These are phyloP conservation scores for Elmis aenea DNA, from an alignment of 2,888 invertebrate species.

Conservation along the genomic window DNA sequence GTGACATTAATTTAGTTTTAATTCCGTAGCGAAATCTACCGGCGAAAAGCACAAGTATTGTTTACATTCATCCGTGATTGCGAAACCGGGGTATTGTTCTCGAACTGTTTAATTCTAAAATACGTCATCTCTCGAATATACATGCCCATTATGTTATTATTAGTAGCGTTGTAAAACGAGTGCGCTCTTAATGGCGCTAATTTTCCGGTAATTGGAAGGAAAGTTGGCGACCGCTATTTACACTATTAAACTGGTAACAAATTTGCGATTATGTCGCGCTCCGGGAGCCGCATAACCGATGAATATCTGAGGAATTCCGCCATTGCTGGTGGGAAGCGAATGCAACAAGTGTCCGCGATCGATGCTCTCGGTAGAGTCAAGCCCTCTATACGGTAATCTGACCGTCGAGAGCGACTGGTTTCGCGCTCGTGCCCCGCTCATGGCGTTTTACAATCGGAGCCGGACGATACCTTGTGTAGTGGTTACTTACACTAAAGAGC, in stretches of 20 bases:
- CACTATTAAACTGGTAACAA: background rate
- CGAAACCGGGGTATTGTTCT: background rate
- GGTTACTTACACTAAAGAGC: too few species aligned
- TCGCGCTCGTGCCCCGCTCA: conserved; percentile 22
- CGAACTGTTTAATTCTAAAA: too few species aligned
- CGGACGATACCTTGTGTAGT: conserved; percentile 14
- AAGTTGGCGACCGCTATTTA: too few species aligned
- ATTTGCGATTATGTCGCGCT: conserved; percentile 9
- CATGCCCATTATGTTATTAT: too few species aligned
- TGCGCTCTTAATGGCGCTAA: too few species aligned
- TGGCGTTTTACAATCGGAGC: conserved; percentile 14
- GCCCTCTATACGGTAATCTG: conserved; percentile 25
- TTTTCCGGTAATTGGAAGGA: too few species aligned
- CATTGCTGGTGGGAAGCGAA: conserved; percentile 40
- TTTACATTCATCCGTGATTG: conserved; percentile 11
- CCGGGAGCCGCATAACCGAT: conserved; percentile 31
- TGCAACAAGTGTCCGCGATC: conserved; percentile 31
- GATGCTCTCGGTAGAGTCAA: conserved; percentile 32
- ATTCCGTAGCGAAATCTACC: conserved; percentile 46
- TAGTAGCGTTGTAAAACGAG: too few species aligned
- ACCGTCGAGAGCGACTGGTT: conserved; percentile 14
- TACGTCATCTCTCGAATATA: too few species aligned
- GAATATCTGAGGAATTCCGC: conserved; percentile 48
- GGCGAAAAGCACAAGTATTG: conserved; percentile 42
- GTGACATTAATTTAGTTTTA: conserved; percentile 40